Base-by-base conservation (phyloP, 2,888 invertebrate species). In the Conchocele bisecta region DNA sequence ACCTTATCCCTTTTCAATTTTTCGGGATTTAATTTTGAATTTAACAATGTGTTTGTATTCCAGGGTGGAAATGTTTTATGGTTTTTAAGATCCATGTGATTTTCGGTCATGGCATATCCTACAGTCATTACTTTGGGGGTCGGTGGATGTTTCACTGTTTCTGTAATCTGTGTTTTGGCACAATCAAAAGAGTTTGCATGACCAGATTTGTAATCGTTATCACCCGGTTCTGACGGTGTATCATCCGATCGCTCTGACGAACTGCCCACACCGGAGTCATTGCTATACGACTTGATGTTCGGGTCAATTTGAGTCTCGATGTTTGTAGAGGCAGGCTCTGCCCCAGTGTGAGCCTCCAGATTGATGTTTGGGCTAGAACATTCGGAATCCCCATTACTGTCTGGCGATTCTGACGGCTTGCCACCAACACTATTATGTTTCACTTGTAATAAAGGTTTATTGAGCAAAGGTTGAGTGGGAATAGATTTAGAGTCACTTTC, bases 201-300 rank as follows among this genome's bases (percentile, higher is more conserved):
- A 33, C 74, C 75, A 60, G 74, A 63, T 63, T 84, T 82, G 48
- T 79, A 85, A 59, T 88, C 87, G 54, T 75, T 76, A 77, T 88
- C 86, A 58, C 86, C 85, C 20, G 83, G 82, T 74, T 88, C 86
- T 54, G 86, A 85, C 54, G 88, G 86, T 31, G 85, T 83, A 67
- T 86, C 88, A 65, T 87, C 87, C 3, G 88, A 87, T 48, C 86
- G 75, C 59, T 88, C 88, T 22, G 88, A 88, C 22, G 86, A 84
- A 68, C 87, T 87, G 20, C 88, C 87, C 6, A 88, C 79, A 57
- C 88, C 88, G 24, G 88, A 88, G 59, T 88, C 88, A 79, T 87
- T 85, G 75, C 86, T 87, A 70, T 86, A 84, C 15, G 74, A 76
- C 56, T 86, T 84, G 22, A 75, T 66, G 22, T 73, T 61, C 13